Percentiles rank a stretch among this genome's conserved stretches.
Conservation (phyloP, 2,888 invertebrate genomes). For the Eupithecia subfuscata region DNA sequence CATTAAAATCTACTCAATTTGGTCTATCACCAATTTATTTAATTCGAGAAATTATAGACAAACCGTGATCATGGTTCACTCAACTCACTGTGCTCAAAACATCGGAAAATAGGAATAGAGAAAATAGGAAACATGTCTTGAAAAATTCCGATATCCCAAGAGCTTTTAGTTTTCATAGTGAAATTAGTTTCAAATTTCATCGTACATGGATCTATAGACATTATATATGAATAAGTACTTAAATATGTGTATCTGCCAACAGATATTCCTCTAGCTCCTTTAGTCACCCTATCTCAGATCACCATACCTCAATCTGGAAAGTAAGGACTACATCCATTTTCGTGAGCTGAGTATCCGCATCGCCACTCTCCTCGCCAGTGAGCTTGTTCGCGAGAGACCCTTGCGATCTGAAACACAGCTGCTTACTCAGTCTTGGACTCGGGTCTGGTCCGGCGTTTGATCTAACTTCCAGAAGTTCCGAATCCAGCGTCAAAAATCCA, state of each 20-base stretch:
- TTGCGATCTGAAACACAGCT: conserved; percentile 91
- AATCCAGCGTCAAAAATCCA: conserved; percentile 41
- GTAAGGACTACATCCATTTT: conserved; percentile 99
- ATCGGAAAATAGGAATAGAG: too few relatives aligned
- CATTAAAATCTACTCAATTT: too few relatives aligned
- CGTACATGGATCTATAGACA: not conserved
- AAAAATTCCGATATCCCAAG: not conserved
- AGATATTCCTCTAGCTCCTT: not conserved
- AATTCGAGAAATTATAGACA: not conserved
- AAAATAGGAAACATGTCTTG: not conserved
- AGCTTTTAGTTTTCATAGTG: not conserved
- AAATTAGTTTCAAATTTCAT: not conserved
- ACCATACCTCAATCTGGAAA: conserved; percentile 95
- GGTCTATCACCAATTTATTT: not conserved
- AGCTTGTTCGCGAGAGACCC: conserved; percentile 94
- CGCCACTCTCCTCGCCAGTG: conserved; percentile 98
- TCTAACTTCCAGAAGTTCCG: conserved; percentile 57
- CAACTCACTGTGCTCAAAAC: not conserved
- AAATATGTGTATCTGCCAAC: not conserved
- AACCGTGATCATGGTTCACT: not conserved
- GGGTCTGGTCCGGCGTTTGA: conserved; percentile 82
- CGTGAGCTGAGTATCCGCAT: conserved; percentile 97
- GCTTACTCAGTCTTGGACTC: conserved; percentile 85
- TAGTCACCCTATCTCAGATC: conserved; percentile 10
- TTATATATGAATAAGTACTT: not conserved